Conservation (phyloP, 2,113 vertebrate species). For the Noturus placidus region DNA sequence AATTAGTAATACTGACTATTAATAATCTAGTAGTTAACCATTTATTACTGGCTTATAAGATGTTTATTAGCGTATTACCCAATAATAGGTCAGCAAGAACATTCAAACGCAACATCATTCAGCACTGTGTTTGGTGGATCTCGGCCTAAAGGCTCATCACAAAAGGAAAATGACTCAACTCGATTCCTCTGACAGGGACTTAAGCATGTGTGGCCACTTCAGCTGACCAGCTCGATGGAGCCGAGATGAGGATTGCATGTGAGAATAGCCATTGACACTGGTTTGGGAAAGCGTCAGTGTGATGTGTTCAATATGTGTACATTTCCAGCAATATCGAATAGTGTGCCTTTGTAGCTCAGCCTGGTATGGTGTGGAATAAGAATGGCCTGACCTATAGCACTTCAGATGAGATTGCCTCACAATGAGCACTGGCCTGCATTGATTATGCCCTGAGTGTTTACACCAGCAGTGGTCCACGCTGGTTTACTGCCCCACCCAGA, state of each 20-base stretch:
- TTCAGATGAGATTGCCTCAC: constrained; percentile 60
- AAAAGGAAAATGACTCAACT: constrained; percentile 33
- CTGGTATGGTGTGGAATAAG: constrained; percentile 59
- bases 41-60: background rate
- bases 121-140: background rate
- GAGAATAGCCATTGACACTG: constrained; percentile 42
- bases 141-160: constrained; percentile 2
- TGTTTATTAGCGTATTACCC: background rate
- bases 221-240: constrained; percentile 32
- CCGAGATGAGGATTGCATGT: constrained; percentile 32
- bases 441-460: constrained; percentile 61
- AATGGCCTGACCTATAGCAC: constrained; percentile 61
- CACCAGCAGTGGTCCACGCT: constrained; percentile 44
- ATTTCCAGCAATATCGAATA: constrained; percentile 59
- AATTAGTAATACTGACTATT: background rate
- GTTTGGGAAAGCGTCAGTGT: constrained; percentile 48
- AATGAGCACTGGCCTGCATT: constrained; percentile 54
- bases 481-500: constrained; percentile 42
- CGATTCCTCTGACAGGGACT: constrained; percentile 45
- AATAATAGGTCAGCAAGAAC: background rate
- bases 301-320: constrained; percentile 61
- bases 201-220: constrained; percentile 55
- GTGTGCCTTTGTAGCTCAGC: constrained; percentile 53
- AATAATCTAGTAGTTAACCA: background rate
- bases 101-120: constrained; percentile 4